Evolutionary conservation across 2,888 invertebrate species (phyloP), one percentile per base, ranked within the genome.

Genomic region (Drosophila niveifrons): DNA sequence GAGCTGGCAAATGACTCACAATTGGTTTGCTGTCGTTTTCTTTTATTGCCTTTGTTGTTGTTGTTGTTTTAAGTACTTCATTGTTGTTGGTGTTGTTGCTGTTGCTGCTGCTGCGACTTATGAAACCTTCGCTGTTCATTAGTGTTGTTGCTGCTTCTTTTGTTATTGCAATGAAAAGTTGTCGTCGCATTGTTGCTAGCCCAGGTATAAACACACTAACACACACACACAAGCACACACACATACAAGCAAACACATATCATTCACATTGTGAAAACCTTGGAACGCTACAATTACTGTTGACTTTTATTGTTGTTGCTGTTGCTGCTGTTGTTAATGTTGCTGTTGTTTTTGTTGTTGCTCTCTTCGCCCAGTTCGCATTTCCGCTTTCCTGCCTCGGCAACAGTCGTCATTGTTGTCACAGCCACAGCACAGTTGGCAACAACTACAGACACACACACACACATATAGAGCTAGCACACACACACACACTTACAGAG

Each of bases 211-310:
- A 71, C 31, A 79, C 64, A 77, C 51, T 73, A 31, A 72, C 58
- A 80, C 13, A 59, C 23, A 43, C 36, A 57, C 34, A 61, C 39
- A 53, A 31, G 43, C 46, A 51, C 18, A 51, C 18, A 48, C 15
- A 39, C 13, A 18, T 23, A 41, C 13, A 6, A 36, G 50, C 39
- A 47, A 29, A 44, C 13, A 66, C 62, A 67, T 68, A 84, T 85
- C 80, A 82, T 84, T 76, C 85, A 82, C 74, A 80, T 74, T 85
- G 85, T 82, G 84, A 80, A 82, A 88, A 88, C 88, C 85, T 87
- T 85, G 88, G 82, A 76, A 66, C 67, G 82, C 82, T 80, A 83
- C 80, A 84, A 85, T 87, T 82, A 87, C 80, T 80, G 85, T 86
- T 87, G 80, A 80, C 84, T 83, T 82, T 81, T 71, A 63, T 68